These are phyloP conservation scores for Formicarius rufipectus DNA, from an alignment of 2,113 vertebrate genomes.

Conservation along the genomic window DNA sequence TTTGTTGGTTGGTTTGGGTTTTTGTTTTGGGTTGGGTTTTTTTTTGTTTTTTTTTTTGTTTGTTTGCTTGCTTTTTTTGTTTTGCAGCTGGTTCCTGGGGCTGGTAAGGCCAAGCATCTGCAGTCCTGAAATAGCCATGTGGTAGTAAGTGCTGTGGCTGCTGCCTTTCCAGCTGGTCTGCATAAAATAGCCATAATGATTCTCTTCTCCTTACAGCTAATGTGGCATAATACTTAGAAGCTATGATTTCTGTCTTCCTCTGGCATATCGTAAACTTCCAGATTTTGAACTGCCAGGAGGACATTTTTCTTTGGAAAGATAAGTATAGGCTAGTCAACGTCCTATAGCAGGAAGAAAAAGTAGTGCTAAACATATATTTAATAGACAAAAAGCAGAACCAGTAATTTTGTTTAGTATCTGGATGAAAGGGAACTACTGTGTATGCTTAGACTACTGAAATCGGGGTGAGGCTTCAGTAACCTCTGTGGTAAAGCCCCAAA, in stretches of 20 bases:
- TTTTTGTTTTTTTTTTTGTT: no score
- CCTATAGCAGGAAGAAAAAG: neutral
- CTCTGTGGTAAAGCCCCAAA: neutral
- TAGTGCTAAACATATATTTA: neutral
- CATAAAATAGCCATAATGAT: neutral
- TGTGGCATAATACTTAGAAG: slow-evolving; percentile 26
- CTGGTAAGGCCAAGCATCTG: neutral
- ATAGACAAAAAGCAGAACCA: neutral
- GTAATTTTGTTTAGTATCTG: neutral
- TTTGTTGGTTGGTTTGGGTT: no score
- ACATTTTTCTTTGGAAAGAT: slow-evolving; percentile 4
- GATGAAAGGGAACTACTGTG: neutral
- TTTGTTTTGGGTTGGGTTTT: no score
- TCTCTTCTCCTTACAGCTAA: neutral
- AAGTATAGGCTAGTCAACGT: slow-evolving; percentile 15
- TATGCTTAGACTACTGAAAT: neutral
- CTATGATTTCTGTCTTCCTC: slow-evolving; percentile 57
- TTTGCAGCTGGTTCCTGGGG: neutral
- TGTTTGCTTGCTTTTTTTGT: no score
- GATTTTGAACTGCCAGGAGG: neutral
- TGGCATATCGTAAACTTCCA: neutral
- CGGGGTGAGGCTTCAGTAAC: neutral
- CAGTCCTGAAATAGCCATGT: slow-evolving; percentile 30
- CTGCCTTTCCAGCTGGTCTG: neutral
- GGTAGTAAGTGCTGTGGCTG: neutral